These are phyloP conservation scores for Eulemur albifrons DNA, from an alignment of 2,797 vertebrate genomes.

Conservation along the genomic window DNA sequence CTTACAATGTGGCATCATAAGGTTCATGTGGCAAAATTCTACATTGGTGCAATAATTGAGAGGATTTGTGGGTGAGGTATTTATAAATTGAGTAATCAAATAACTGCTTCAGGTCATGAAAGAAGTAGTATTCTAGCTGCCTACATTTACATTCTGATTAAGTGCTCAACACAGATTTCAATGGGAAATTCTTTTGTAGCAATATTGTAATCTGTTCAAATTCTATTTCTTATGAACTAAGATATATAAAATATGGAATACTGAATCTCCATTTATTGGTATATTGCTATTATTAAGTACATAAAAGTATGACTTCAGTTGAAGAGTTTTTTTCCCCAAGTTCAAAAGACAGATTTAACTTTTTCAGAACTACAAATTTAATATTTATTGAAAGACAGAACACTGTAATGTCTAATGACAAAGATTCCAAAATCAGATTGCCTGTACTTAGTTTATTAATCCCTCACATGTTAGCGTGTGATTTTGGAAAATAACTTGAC, in stretches of 20 bases:
- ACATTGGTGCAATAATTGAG: neutral
- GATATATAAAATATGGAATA: neutral
- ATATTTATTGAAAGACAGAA: neutral
- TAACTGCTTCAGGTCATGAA: neutral
- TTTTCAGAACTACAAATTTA: neutral
- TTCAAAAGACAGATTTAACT: neutral
- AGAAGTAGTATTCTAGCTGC: neutral
- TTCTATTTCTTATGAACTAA: neutral
- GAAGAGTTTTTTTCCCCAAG: neutral
- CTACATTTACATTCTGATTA: neutral
- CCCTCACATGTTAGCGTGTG: neutral
- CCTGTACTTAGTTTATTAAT: neutral
- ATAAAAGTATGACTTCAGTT: neutral
- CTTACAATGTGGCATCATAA: neutral
- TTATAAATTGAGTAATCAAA: neutral
- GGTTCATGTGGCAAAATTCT: neutral
- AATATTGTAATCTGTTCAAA: neutral
- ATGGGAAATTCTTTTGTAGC: neutral
- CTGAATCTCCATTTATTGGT: neutral
- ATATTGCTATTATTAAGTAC: neutral
- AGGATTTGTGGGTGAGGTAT: neutral
- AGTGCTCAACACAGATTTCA: neutral
- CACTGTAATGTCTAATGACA: neutral
- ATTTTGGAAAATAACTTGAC: neutral
- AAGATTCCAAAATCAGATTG: neutral